phyloP scores from a whole-genome alignment of 2,797 vertebrate species.

The Molossus molossus region DNA sequence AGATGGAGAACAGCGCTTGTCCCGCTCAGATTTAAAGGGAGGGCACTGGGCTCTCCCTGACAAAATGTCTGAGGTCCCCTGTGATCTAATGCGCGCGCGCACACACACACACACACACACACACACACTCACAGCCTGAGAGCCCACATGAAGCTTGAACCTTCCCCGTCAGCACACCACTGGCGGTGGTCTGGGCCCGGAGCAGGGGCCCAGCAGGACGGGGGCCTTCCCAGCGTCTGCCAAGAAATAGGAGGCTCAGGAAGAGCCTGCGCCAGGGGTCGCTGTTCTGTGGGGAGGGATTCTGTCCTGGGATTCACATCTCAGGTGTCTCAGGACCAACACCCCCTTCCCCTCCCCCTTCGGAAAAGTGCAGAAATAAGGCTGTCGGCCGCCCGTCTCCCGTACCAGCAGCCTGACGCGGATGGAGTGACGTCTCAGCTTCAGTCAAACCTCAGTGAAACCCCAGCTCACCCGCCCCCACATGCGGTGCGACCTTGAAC shows the following conservation, averaged over 20 bases:
- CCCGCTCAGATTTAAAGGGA: not conserved
- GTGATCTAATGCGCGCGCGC: not conserved
- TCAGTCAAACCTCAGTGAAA: not conserved
- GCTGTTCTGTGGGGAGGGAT: not conserved
- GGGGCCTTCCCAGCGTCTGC: not conserved
- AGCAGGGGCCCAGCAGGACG: not conserved
- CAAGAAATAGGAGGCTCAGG: no score
- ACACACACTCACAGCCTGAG: not conserved
- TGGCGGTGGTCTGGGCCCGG: not conserved
- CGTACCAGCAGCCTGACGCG: not conserved
- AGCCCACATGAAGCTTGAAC: accelerated
- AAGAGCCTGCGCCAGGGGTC: not conserved
- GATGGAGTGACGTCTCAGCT: not conserved
- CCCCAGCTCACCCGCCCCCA: not conserved
- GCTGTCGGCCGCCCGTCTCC: accelerated
- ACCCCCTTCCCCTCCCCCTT: not conserved
- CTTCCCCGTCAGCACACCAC: not conserved
- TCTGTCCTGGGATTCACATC: not conserved
- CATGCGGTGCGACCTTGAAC: not conserved
- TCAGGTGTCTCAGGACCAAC: not conserved
- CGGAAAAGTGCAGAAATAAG: not conserved
- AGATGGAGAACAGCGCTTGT: not conserved
- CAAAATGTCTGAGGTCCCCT: not conserved
- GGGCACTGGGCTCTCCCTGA: not conserved
- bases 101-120: no score